Evolutionary conservation across 2,113 vertebrate genomes (phyloP), one percentile per base, ranked within the genome.

Genomic region (Lepus timidus): DNA sequence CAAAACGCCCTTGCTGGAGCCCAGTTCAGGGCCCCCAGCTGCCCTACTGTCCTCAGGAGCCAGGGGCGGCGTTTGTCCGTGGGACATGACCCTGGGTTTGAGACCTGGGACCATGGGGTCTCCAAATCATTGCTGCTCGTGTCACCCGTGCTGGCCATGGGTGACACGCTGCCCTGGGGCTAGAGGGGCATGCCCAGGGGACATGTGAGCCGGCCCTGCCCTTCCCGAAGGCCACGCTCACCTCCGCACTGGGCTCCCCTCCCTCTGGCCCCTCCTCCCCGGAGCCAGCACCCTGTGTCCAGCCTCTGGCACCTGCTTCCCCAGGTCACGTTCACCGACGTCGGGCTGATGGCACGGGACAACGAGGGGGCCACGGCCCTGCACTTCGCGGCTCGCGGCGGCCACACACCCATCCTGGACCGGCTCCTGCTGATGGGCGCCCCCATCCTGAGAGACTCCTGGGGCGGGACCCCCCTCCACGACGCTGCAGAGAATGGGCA

Each of bases 351-450:
- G 0, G 96, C 97, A 4, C 98, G 97, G 95, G 99, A 99, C 86
- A 96, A 97, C 1, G 98, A 99, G 27, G 99, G 99, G 83, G 98
- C 98, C 1, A 99, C 99, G 0, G 98, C 98, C 25, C 97, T 99
- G 88, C 99, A 99, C 95, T 99, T 99, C 76, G 98, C 99, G 3
- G 99, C 99, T 91, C 99, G 99, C n/a, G 98, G 98, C 2, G 99
- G 99, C 85, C 99, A 99, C 95, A 97, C 96, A 8, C 97, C 98
- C 67, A 98, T 99, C 81, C 97, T 99, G 33, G 98, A 99, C 89
- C 97, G 97, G 27, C 98, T 99, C 49, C 97, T 99, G 81, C 96
- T 97, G 20, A 96, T 98, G 97, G 98, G 98, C 3, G 98, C 98
- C 79, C 98, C 98, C 51, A 88, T 99, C 95, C 95, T 97, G 84